phyloP scores from a whole-genome alignment of 2,888 invertebrate species.

The Epinotia brunnichana region DNA sequence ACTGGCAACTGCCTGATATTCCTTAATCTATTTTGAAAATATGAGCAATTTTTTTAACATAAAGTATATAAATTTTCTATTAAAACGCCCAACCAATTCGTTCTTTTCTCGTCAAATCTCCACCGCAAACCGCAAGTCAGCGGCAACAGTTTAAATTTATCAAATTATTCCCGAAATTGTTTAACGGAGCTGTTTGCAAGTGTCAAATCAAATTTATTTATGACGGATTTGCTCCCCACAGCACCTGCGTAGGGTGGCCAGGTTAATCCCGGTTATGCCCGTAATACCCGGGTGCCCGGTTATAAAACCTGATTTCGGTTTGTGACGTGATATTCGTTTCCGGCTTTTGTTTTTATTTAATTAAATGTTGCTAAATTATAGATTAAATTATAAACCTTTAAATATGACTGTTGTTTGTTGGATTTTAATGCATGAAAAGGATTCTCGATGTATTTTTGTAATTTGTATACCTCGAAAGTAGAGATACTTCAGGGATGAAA shows the following conservation, averaged over 20 bases:
- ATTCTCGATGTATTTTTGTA: neutral
- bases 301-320: slow-evolving; percentile 55
- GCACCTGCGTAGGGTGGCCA: slow-evolving; percentile 72
- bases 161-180: slow-evolving; percentile 61
- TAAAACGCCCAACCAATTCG: neutral
- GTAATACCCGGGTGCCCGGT: slow-evolving; percentile 55
- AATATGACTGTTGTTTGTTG: neutral
- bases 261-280: slow-evolving; percentile 59
- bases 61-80: neutral
- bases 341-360: slow-evolving; percentile 35
- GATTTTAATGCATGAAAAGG: neutral
- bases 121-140: slow-evolving; percentile 27
- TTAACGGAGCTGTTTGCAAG: slow-evolving; percentile 65
- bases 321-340: slow-evolving; percentile 50
- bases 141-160: slow-evolving; percentile 51
- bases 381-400: slow-evolving; percentile 1
- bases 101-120: slow-evolving; percentile 11
- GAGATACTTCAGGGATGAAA: too few relatives aligned
- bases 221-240: slow-evolving; percentile 68
- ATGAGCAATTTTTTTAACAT: too few relatives aligned
- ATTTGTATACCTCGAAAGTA: neutral
- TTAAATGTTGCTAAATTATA: slow-evolving; percentile 11
- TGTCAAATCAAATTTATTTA: slow-evolving; percentile 81
- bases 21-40: too few relatives aligned
- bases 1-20: too few relatives aligned